Conservation (phyloP, 2,888 invertebrate species). For the Machimus rusticus region DNA sequence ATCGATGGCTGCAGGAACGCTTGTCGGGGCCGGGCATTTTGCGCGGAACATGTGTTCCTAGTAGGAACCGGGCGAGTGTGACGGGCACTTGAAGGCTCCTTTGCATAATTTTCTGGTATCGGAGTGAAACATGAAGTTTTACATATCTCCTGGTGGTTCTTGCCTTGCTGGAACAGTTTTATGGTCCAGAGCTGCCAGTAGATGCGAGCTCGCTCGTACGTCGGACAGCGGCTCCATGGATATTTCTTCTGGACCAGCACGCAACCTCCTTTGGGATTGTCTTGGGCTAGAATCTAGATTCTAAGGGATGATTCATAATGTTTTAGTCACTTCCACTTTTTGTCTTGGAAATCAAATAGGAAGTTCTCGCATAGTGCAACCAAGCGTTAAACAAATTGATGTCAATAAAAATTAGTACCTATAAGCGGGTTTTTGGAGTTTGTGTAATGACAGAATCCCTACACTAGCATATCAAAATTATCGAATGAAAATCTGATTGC, state of each 20-base stretch:
- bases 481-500: too few species aligned
- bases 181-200: neutral
- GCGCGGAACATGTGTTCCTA: slow-evolving; percentile 45
- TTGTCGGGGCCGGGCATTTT: slow-evolving; percentile 22
- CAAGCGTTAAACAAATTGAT: too few species aligned
- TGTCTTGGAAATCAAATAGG: too few species aligned
- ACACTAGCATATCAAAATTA: too few species aligned
- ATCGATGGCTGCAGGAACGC: slow-evolving; percentile 32
- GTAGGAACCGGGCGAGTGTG: slow-evolving; percentile 21
- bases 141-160: slow-evolving; percentile 46
- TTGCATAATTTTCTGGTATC: slow-evolving; percentile 32
- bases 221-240: neutral
- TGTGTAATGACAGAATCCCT: too few species aligned
- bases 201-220: neutral
- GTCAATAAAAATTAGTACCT: too few species aligned
- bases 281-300: neutral
- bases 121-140: slow-evolving; percentile 43
- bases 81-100: slow-evolving; percentile 28
- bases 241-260: neutral
- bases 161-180: slow-evolving; percentile 12
- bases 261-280: neutral
- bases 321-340: neutral
- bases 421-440: too few species aligned
- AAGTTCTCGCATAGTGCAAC: too few species aligned
- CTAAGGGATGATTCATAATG: neutral